Percentiles rank a stretch among this genome's conserved stretches.
Conservation (phyloP, 1,140 invertebrate genomes). For the Brachionus angularis region DNA sequence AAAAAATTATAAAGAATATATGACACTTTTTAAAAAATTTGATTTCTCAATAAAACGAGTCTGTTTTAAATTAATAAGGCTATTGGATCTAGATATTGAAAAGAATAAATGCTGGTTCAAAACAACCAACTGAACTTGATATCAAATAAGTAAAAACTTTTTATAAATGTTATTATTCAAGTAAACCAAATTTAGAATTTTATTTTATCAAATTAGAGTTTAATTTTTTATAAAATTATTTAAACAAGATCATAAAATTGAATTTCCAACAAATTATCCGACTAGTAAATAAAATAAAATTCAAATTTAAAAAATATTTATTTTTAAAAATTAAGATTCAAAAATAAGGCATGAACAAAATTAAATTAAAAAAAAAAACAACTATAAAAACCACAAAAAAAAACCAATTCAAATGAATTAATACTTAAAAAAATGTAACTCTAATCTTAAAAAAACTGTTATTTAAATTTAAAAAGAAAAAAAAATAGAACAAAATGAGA, state of each 20-base stretch:
- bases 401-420: neutral
- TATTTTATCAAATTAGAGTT: no score
- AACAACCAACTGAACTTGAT: slow-evolving; percentile 68
- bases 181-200: no score
- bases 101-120: slow-evolving; percentile 85
- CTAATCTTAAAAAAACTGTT: no score
- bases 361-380: neutral
- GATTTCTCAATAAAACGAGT: no score
- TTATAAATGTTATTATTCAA: slow-evolving; percentile 68
- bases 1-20: no score
- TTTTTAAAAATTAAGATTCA: neutral
- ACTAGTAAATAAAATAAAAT: no score
- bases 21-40: no score
- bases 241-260: slow-evolving; percentile 23
- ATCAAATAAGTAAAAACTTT: slow-evolving; percentile 68
- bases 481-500: slow-evolving; percentile 30
- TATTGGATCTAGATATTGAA: no score
- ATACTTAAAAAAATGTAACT: slow-evolving; percentile 41
- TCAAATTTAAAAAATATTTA: neutral
- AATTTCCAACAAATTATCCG: slow-evolving; percentile 77
- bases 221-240: no score
- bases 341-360: neutral
- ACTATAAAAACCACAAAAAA: neutral
- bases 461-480: neutral
- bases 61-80: no score